A percentile compares a stretch with the other conserved stretches of the same genome.
Conservation (phyloP, 2,113 vertebrate genomes). For the Ailurus styani region DNA sequence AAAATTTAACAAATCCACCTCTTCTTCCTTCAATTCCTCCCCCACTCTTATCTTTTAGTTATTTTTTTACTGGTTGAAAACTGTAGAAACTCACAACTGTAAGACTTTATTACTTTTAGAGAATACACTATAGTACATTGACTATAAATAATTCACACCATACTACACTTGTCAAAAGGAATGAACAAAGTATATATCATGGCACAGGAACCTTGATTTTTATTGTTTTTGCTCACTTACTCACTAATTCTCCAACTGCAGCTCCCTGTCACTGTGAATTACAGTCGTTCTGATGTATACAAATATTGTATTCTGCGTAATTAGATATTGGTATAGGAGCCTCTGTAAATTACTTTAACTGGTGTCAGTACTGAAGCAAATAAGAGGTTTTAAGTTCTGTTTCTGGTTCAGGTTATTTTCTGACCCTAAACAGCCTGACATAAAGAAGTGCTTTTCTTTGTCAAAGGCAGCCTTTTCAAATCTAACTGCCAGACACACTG, state of each 20-base stretch:
- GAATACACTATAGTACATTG: slow-evolving; percentile 26
- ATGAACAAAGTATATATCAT: slow-evolving; percentile 64
- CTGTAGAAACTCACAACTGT: neutral
- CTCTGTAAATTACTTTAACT: slow-evolving; percentile 70
- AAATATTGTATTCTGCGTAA: slow-evolving; percentile 70
- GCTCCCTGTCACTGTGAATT: slow-evolving; percentile 69
- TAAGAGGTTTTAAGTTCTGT: slow-evolving; percentile 64
- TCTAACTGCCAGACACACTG: slow-evolving; percentile 57
- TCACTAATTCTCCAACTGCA: slow-evolving; percentile 66
- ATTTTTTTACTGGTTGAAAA: slow-evolving; percentile 36
- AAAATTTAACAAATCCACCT: neutral
- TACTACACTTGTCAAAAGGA: slow-evolving; percentile 67
- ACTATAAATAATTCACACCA: slow-evolving; percentile 70
- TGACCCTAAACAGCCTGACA: slow-evolving; percentile 68
- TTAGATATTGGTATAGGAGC: slow-evolving; percentile 62
- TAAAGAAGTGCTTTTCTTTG: slow-evolving; percentile 60
- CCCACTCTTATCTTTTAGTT: neutral
- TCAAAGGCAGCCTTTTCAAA: slow-evolving; percentile 66
- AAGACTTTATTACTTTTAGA: slow-evolving; percentile 63
- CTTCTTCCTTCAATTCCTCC: neutral
- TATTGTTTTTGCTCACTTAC: slow-evolving; percentile 74
- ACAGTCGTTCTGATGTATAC: slow-evolving; percentile 35
- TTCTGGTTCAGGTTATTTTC: slow-evolving; percentile 66
- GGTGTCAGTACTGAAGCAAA: slow-evolving; percentile 56
- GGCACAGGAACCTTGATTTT: slow-evolving; percentile 46